Percentiles rank a stretch among this genome's conserved stretches.
Evolutionary conservation across 2,113 vertebrate species (phyloP).

Genomic region (Oryzias javanicus): DNA sequence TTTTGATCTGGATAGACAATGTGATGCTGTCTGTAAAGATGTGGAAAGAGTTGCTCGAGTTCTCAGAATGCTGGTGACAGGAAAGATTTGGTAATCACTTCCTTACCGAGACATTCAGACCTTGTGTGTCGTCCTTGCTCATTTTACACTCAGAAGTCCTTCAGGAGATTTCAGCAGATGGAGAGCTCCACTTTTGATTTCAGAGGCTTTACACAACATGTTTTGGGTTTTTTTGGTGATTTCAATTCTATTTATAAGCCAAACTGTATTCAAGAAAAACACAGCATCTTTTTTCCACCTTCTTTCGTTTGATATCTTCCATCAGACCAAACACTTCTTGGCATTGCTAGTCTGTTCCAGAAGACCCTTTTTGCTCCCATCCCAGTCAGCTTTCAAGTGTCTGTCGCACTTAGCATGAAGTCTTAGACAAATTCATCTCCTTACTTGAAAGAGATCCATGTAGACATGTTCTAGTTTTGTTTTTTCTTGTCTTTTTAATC

Average conservation of each 20-base stretch:
- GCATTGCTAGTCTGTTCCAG: constrained; percentile 24
- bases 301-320: constrained; percentile 10
- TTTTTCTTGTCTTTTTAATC: no score
- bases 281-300: background rate
- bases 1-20: constrained; percentile 1
- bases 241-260: constrained; percentile 18
- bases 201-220: constrained; percentile 1
- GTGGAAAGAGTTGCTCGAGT: background rate
- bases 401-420: constrained; percentile 15
- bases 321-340: constrained; percentile 5
- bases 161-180: constrained; percentile 9
- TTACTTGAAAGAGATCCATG: background rate
- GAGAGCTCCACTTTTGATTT: constrained; percentile 12
- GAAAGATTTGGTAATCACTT: constrained; percentile 37
- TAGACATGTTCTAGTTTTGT: background rate
- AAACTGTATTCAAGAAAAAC: background rate
- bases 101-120: constrained; percentile 11
- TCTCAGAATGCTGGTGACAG: constrained; percentile 28
- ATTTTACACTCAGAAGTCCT: constrained; percentile 21
- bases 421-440: constrained; percentile 17
- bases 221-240: constrained; percentile 1
- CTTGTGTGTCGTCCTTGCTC: constrained; percentile 23
- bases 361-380: constrained; percentile 38
- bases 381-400: constrained; percentile 26
- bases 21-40: background rate